phyloP scores from a whole-genome alignment of 2,888 invertebrate species.

The Drosophila hamatofila region DNA sequence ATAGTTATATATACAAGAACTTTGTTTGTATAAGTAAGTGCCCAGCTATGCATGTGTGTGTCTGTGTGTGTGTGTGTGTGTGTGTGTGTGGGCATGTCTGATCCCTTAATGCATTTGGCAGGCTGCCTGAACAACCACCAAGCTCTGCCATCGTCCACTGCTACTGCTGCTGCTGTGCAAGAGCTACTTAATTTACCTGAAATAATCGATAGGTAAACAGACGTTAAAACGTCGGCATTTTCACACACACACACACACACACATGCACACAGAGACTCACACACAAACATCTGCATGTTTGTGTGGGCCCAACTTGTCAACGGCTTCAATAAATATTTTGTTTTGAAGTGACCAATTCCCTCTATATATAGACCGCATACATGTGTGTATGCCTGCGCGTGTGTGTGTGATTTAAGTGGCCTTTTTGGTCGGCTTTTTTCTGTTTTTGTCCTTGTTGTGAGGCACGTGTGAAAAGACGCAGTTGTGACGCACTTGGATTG shows the following conservation, averaged over 20 bases:
- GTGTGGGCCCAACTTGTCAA: slow-evolving; percentile 57
- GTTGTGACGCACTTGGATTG: slow-evolving; percentile 42
- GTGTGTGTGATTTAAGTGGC: slow-evolving; percentile 61
- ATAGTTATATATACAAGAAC: slow-evolving; percentile 19
- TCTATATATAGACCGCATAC: slow-evolving; percentile 29
- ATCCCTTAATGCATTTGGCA: slow-evolving; percentile 82
- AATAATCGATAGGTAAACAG: slow-evolving; percentile 83
- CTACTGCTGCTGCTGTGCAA: slow-evolving; percentile 37
- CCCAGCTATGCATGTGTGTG: slow-evolving; percentile 54
- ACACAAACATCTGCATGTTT: slow-evolving; percentile 9
- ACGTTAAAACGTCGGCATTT: slow-evolving; percentile 79
- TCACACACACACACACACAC: slow-evolving; percentile 63
- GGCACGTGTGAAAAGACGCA: slow-evolving; percentile 70
- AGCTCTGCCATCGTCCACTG: slow-evolving; percentile 38
- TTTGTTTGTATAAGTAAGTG: slow-evolving; percentile 78
- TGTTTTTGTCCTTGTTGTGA: slow-evolving; percentile 18
- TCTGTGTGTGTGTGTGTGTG: slow-evolving; percentile 39
- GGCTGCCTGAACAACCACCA: slow-evolving; percentile 64
- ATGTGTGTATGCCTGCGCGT: slow-evolving; percentile 15
- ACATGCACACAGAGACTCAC: neutral
- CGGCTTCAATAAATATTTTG: slow-evolving; percentile 78
- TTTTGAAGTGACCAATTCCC: slow-evolving; percentile 67
- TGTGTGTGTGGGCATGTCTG: slow-evolving; percentile 69
- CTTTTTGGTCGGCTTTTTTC: slow-evolving; percentile 38
- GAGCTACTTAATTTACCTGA: slow-evolving; percentile 83